Percentiles rank a stretch among this genome's conserved stretches.
Evolutionary conservation across 2,113 vertebrate genomes (phyloP).

Genomic region (Ochotona princeps): DNA sequence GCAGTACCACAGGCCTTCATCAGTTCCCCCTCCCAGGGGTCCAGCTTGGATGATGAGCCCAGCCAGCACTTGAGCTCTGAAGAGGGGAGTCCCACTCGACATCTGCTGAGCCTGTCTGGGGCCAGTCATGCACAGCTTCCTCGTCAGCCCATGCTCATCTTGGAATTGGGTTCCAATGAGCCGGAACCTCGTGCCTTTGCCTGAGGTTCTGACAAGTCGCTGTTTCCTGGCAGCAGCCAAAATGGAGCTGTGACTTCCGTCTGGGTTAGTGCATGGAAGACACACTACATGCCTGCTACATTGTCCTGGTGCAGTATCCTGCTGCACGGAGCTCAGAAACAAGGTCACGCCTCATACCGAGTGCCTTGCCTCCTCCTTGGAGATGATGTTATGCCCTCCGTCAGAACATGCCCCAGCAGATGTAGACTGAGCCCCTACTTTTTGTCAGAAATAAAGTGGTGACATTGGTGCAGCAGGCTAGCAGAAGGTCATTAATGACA

Average conservation of each 20-base stretch:
- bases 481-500: not conserved
- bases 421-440: not conserved
- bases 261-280: constrained; percentile 63
- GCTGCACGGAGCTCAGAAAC: constrained; percentile 66
- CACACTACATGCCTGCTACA: not conserved
- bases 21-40: constrained; percentile 55
- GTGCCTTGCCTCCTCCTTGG: not conserved
- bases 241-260: constrained; percentile 72
- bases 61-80: constrained; percentile 71
- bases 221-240: not conserved
- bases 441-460: not conserved
- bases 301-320: constrained; percentile 49
- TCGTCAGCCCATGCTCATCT: constrained; percentile 71
- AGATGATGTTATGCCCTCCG: not conserved
- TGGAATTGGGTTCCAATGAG: constrained; percentile 75
- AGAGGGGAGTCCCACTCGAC: constrained; percentile 18
- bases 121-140: constrained; percentile 68
- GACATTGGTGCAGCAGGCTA: accelerated
- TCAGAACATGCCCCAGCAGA: not conserved
- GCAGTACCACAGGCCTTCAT: constrained; percentile 10
- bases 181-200: constrained; percentile 73
- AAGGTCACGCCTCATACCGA: not conserved
- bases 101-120: constrained; percentile 79
- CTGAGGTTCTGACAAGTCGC: constrained; percentile 62
- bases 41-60: constrained; percentile 77